Evolutionary conservation across 2,113 vertebrate genomes (phyloP).

Genomic region (Ascaphus truei): DNA sequence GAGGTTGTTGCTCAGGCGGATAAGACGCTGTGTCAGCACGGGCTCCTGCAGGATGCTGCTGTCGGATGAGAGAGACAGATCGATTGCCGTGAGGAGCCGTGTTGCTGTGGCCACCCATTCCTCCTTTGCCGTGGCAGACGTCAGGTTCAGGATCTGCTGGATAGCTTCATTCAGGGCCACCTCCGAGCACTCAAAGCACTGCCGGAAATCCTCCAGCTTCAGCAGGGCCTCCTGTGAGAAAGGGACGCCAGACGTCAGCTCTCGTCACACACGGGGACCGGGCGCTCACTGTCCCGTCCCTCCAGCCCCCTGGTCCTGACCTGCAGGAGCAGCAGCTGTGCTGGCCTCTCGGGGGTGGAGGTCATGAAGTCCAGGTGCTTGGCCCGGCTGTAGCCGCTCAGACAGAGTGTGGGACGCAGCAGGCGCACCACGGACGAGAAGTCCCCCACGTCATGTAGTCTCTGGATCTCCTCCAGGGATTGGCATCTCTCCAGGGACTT

Average conservation of each 20-base stretch:
- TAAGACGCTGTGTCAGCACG: conserved; percentile 62
- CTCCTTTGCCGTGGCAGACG: conserved; percentile 75
- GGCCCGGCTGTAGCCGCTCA: conserved; percentile 64
- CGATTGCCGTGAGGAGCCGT: conserved; percentile 80
- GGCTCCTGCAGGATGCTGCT: conserved; percentile 63
- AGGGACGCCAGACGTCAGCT: background rate
- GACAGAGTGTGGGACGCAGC: conserved; percentile 82
- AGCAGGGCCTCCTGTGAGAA: conserved; percentile 82
- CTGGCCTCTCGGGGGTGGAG: conserved; percentile 88
- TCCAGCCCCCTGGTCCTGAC: conserved; percentile 47
- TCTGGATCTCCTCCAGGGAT: conserved; percentile 94
- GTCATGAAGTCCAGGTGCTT: conserved; percentile 87
- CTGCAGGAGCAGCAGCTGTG: conserved; percentile 91
- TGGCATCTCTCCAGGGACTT: conserved; percentile 95
- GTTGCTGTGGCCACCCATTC: conserved; percentile 89
- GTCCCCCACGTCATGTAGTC: conserved; percentile 84
- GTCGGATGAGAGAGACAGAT: conserved; percentile 73
- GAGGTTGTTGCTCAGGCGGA: conserved; percentile 85
- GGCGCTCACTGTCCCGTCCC: background rate
- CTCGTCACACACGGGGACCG: background rate
- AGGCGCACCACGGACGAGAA: conserved; percentile 85
- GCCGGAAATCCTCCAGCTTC: conserved; percentile 76
- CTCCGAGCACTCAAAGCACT: conserved; percentile 89
- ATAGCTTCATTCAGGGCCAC: conserved; percentile 88
- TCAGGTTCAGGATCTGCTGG: conserved; percentile 79